Evolutionary conservation across 2,888 invertebrate genomes (phyloP), one percentile per base, ranked within the genome.

Genomic region (Heliconius ismenius): DNA sequence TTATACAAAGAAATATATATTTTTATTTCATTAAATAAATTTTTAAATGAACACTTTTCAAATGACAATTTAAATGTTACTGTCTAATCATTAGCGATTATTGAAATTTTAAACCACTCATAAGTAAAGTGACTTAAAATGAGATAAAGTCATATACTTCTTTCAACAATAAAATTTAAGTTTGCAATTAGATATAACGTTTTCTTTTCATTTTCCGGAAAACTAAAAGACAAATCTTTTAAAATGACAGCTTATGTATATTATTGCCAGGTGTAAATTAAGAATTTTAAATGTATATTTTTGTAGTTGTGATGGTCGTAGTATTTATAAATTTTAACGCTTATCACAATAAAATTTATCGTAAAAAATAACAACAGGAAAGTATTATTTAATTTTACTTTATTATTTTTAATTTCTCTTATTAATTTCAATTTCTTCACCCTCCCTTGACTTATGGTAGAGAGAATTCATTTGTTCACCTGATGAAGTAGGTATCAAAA

Each of bases 151-250:
- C 21, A 28, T 15, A 69, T 28, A 11, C 21, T 54, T 15, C 6
- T n/a, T 7, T 28, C 13, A 72, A 24, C 49, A 49, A 49, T 49
- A 49, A 49, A 49, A 49, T 49, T 49, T 49, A 49, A 49, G 49
- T 60, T 28, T n/a, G 18, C 58, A 58, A n/a, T 24, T 26, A 26
- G 7, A 9, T 26, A 43, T 39, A 43, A 73, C 60, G 32, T 62
- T 76, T 64, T 64, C 63, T 76, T 76, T 39, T 70, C 63, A 76
- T 76, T 76, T 76, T 76, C 72, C 76, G 70, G 76, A 76, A 72
- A 76, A 76, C 32, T 15, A 43, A 69, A 58, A 60, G 21, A 43
- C 18, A 62, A 58, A n/a, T 73, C 73, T 70, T 70, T 70, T 32
- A 70, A 70, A 58, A 70, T 70, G 75, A 69, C 75, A 63, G 49